A percentile compares a stretch with the other conserved stretches of the same genome.
Evolutionary conservation across 2,888 invertebrate species (phyloP).

Genomic region (Exephanes ischioxanthus): DNA sequence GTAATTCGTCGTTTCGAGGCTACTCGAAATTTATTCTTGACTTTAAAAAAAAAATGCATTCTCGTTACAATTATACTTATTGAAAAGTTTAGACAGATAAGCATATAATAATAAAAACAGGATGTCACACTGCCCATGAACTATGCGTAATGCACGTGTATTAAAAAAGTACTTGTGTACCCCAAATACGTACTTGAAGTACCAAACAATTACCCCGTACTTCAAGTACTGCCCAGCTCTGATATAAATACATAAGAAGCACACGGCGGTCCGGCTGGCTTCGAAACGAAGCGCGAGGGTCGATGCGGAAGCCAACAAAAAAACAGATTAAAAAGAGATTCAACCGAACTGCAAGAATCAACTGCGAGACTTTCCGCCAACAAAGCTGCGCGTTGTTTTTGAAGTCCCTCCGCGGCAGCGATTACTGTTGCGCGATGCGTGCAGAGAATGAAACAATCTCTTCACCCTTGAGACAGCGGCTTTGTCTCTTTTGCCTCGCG

Average conservation of each 20-base stretch:
- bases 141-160: too few species aligned
- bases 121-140: too few species aligned
- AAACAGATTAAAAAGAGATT: not conserved
- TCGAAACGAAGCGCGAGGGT: not conserved
- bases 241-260: conserved; percentile 30
- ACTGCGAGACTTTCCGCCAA: not conserved
- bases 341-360: not conserved
- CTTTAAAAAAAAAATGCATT: too few species aligned
- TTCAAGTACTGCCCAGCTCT: not conserved
- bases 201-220: too few species aligned
- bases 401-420: not conserved
- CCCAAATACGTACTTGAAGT: too few species aligned
- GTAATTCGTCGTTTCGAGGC: too few species aligned
- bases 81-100: too few species aligned
- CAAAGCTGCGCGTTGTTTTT: not conserved
- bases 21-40: too few species aligned
- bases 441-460: conserved; percentile 21
- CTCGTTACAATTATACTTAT: too few species aligned
- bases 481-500: conserved; percentile 51
- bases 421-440: conserved; percentile 45
- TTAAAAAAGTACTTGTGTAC: too few species aligned
- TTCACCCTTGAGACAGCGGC: conserved; percentile 24
- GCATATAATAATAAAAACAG: too few species aligned
- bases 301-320: not conserved
- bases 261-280: not conserved